Conservation (phyloP, 2,888 invertebrate genomes). For the Reticulitermes lucifugus region DNA sequence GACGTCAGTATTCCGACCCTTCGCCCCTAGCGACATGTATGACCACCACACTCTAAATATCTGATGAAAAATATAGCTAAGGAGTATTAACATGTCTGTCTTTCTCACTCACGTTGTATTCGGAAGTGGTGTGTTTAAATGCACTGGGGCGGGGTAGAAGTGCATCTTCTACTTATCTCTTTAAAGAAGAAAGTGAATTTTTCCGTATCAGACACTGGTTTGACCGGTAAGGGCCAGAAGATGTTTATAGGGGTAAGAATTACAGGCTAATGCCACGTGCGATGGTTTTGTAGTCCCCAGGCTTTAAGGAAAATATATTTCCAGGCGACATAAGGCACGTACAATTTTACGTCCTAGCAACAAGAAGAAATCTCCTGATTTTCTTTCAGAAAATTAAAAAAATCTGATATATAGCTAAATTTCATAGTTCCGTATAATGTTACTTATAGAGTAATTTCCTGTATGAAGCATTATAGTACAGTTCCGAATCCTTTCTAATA, state of each 20-base stretch:
- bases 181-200: background rate
- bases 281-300: background rate
- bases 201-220: constrained; percentile 5
- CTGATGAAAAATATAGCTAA: background rate
- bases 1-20: background rate
- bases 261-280: background rate
- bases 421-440: no score
- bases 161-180: background rate
- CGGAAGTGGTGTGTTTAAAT: background rate
- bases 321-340: background rate
- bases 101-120: background rate
- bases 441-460: no score
- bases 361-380: background rate
- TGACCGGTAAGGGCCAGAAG: background rate
- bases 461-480: no score
- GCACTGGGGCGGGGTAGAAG: background rate
- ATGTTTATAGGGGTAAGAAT: background rate
- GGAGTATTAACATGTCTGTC: background rate
- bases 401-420: no score
- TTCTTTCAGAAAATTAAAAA: no score
- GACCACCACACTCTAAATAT: background rate
- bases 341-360: background rate
- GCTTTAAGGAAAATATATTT: background rate
- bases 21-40: background rate
- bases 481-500: no score